Conservation (phyloP, 2,888 invertebrate species). For the Brenthis daphne region DNA sequence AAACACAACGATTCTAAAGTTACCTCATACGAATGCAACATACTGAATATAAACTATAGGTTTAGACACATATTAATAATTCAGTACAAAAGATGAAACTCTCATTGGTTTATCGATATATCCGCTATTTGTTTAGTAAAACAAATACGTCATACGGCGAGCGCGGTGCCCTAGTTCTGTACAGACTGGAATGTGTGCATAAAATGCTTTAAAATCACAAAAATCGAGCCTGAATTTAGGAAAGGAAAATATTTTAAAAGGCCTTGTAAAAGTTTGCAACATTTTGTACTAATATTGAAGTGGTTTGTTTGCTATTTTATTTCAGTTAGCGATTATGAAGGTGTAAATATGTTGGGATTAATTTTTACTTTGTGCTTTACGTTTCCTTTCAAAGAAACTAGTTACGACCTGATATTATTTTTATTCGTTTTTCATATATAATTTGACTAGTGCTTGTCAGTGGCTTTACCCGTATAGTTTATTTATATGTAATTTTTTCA, state of each 20-base stretch:
- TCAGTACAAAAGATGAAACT: conserved; percentile 1
- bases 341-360: neutral
- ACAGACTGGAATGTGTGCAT: conserved; percentile 15
- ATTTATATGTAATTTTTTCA: no score
- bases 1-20: no score
- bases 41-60: no score
- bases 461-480: no score
- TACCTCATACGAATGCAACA: no score
- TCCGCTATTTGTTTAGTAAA: conserved; percentile 30
- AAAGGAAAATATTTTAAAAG: conserved; percentile 25
- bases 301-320: neutral
- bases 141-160: conserved; percentile 33
- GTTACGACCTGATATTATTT: neutral
- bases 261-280: conserved; percentile 16
- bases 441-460: neutral
- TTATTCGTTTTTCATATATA: neutral
- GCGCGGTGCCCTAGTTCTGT: conserved; percentile 29
- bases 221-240: conserved; percentile 15
- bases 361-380: neutral
- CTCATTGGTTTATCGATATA: conserved; percentile 19
- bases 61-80: no score
- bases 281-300: conserved; percentile 19
- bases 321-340: neutral
- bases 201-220: conserved; percentile 29
- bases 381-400: neutral